Evolutionary conservation across 2,797 vertebrate genomes (phyloP).

Genomic region (Dipus sagitta): DNA sequence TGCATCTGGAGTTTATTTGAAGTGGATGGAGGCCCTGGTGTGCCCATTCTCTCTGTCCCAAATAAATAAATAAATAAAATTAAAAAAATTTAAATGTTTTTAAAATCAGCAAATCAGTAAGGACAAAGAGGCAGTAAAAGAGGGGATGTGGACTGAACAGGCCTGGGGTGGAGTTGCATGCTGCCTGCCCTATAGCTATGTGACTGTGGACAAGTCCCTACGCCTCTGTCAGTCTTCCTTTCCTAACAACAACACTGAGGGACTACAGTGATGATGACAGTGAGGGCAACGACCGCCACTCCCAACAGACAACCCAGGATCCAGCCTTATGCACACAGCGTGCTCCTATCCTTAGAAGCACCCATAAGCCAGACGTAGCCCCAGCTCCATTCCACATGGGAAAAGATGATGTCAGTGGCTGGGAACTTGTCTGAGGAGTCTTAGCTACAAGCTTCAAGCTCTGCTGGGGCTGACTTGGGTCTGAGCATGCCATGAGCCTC

Average conservation of each 20-base stretch:
- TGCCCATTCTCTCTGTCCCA: too few species aligned
- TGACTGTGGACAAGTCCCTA: background rate
- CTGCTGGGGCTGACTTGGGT: background rate
- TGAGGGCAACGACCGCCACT: background rate
- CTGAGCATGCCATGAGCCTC: background rate
- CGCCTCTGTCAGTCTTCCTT: background rate
- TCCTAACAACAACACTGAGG: background rate
- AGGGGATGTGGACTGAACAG: background rate
- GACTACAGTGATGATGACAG: accelerated
- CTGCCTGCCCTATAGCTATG: background rate
- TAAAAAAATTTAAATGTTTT: too few species aligned
- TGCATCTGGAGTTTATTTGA: too few species aligned
- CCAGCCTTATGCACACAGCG: accelerated
- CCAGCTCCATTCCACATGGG: background rate
- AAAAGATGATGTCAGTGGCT: background rate
- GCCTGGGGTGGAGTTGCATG: background rate
- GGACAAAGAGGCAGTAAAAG: background rate
- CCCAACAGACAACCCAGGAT: background rate
- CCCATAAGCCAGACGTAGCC: background rate
- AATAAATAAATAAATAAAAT: too few species aligned
- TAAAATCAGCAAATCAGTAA: background rate
- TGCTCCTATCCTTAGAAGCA: background rate
- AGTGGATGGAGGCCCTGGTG: too few species aligned
- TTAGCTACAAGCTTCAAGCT: background rate
- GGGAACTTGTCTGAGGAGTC: background rate